Conservation (phyloP, 2,888 invertebrate genomes). For the Melolontha melolontha region DNA sequence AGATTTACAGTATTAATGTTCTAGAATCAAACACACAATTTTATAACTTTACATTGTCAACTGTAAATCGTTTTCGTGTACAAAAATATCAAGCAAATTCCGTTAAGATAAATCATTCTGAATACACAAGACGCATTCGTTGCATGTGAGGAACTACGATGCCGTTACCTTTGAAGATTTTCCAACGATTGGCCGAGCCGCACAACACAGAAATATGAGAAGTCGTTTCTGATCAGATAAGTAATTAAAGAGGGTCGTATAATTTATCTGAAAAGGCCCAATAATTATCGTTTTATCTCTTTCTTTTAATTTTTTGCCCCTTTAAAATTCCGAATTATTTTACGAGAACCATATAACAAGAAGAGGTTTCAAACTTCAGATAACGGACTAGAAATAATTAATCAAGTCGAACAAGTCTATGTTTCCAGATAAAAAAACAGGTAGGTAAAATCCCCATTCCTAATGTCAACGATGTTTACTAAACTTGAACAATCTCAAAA, state of each 20-base stretch:
- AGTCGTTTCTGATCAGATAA: conserved; percentile 27
- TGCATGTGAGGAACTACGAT: too few relatives aligned
- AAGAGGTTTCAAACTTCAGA: neutral
- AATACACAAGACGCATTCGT: neutral
- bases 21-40: too few relatives aligned
- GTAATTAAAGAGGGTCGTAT: conserved; percentile 31
- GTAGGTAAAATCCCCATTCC: neutral
- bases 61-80: too few relatives aligned
- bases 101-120: neutral
- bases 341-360: conserved; percentile 11
- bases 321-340: conserved; percentile 14
- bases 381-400: conserved; percentile 7
- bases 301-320: conserved; percentile 12
- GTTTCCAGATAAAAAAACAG: neutral
- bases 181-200: neutral
- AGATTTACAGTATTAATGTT: too few relatives aligned
- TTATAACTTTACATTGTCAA: too few relatives aligned
- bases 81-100: too few relatives aligned
- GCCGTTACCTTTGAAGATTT: conserved; percentile 4
- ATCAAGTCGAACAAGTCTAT: conserved; percentile 5
- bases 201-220: conserved; percentile 36
- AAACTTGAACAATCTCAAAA: too few relatives aligned
- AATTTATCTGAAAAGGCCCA: conserved; percentile 28
- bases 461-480: too few relatives aligned
- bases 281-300: conserved; percentile 35